phyloP scores from a whole-genome alignment of 2,113 vertebrate species.

The Barnardius zonarius region DNA sequence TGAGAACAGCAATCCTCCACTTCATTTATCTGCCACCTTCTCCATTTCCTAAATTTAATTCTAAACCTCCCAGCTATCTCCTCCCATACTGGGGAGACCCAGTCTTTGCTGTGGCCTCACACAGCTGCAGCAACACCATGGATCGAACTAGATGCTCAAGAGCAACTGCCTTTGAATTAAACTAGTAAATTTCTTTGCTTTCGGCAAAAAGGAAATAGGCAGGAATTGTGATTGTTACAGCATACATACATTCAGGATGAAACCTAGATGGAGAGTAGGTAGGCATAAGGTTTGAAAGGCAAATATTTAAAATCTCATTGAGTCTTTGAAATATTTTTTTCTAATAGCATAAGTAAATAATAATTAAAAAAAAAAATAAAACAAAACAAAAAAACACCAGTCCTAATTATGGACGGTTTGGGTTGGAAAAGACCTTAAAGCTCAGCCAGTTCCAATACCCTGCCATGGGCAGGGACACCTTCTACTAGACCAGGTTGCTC shows the following conservation, averaged over 20 bases:
- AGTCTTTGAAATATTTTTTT: neutral
- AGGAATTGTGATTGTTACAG: neutral
- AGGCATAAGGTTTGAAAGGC: neutral
- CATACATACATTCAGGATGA: neutral
- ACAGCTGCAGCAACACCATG: neutral
- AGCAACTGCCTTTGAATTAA: neutral
- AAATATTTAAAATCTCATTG: neutral
- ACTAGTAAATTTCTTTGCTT: neutral
- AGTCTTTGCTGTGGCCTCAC: neutral
- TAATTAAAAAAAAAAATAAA: neutral
- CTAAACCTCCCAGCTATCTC: neutral
- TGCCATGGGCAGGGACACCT: neutral
- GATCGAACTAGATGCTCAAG: neutral
- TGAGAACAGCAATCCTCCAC: neutral
- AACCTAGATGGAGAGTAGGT: neutral
- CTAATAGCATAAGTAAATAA: neutral
- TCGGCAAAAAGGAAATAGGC: neutral
- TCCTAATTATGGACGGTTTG: neutral
- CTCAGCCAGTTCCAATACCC: neutral
- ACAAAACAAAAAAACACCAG: no score
- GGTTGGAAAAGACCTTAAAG: neutral
- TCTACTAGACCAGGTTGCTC: neutral
- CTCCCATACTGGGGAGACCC: neutral
- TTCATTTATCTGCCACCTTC: neutral
- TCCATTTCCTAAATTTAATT: neutral